Conservation (phyloP, 2,888 invertebrate species). For the Andrena haemorrhoa region DNA sequence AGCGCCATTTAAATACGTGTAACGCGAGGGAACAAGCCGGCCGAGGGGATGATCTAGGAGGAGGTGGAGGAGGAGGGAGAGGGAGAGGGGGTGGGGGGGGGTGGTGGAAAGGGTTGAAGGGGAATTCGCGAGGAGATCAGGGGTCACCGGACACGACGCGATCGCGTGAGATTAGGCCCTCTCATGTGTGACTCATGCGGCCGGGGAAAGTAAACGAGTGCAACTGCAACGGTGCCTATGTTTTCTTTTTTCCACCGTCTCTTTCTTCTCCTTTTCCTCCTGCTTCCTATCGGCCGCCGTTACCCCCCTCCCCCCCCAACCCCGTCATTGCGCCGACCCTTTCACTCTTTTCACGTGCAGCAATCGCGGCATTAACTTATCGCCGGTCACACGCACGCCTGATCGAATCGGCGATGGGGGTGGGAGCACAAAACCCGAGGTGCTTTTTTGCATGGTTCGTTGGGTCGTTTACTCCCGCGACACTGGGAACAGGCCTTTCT, state of each 20-base stretch:
- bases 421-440: slow-evolving; percentile 2
- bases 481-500: slow-evolving; percentile 5
- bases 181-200: slow-evolving; percentile 74
- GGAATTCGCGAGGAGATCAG: slow-evolving; percentile 59
- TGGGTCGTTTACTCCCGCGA: slow-evolving; percentile 25
- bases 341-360: slow-evolving; percentile 50
- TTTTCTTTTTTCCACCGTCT: slow-evolving; percentile 24
- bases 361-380: slow-evolving; percentile 58
- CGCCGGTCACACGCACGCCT: slow-evolving; percentile 51
- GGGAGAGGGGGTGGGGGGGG: too few relatives aligned
- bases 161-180: slow-evolving; percentile 75
- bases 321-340: slow-evolving; percentile 40
- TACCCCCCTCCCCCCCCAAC: too few relatives aligned
- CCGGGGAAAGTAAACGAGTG: slow-evolving; percentile 74
- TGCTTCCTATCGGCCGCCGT: slow-evolving; percentile 16
- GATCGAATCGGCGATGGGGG: slow-evolving; percentile 33
- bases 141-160: slow-evolving; percentile 70
- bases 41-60: background rate
- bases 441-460: slow-evolving; percentile 13
- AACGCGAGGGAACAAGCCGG: slow-evolving; percentile 50
- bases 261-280: slow-evolving; percentile 20
- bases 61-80: too few relatives aligned
- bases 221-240: slow-evolving; percentile 66
- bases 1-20: slow-evolving; percentile 71
- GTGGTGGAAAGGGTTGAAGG: slow-evolving; percentile 8